phyloP scores from a whole-genome alignment of 2,797 vertebrate genomes.

The Ambastaia sidthimunki region DNA sequence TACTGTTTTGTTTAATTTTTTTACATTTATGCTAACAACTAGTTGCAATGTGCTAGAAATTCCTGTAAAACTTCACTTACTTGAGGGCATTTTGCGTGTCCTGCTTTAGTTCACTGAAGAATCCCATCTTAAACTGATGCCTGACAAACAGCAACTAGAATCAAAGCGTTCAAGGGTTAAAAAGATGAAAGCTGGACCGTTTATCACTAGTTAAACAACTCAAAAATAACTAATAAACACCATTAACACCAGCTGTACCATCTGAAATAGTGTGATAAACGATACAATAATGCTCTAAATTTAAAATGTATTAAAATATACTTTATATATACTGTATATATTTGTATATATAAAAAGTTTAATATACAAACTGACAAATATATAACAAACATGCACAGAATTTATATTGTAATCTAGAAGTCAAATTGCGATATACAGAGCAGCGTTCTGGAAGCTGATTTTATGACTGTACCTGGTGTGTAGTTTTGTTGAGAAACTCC shows the following conservation, averaged over 20 bases:
- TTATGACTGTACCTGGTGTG: constrained; percentile 86
- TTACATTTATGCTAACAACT: no score
- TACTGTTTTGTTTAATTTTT: no score
- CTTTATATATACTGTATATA: no score
- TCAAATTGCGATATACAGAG: neutral
- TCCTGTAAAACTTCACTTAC: constrained; percentile 75
- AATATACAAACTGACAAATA: no score
- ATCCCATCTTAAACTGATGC: constrained; percentile 98
- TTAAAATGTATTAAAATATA: no score
- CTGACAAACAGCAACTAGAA: constrained; percentile 95
- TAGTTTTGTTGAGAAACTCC: constrained; percentile 98
- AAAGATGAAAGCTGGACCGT: neutral
- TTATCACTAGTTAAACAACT: neutral
- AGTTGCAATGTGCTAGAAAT: neutral
- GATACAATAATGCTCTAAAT: no score
- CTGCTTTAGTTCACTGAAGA: constrained; percentile 98
- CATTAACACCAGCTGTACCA: neutral
- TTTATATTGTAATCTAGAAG: no score
- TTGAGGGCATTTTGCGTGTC: constrained; percentile 97
- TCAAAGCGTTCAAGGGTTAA: constrained; percentile 41
- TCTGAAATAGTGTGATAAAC: no score
- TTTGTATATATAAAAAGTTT: no score
- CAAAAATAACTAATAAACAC: neutral
- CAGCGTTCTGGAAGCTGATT: neutral
- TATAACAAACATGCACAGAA: no score